Conservation (phyloP, 2,113 vertebrate genomes). For the Lanius ludovicianus region DNA sequence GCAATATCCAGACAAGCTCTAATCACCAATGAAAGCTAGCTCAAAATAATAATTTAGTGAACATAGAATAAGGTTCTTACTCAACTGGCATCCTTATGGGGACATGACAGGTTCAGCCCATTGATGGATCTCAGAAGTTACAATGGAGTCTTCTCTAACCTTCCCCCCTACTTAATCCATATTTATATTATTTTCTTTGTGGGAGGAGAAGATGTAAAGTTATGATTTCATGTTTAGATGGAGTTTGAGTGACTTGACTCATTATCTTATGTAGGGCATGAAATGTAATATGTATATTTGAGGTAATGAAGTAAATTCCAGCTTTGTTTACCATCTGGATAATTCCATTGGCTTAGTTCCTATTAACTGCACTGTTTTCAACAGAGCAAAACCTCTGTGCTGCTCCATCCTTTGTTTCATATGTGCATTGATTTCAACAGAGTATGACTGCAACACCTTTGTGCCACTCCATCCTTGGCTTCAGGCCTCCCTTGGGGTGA, state of each 20-base stretch:
- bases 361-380: background rate
- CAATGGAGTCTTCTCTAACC: background rate
- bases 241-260: background rate
- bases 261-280: background rate
- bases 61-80: background rate
- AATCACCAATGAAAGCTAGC: background rate
- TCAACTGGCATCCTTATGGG: background rate
- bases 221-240: background rate
- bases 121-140: background rate
- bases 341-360: background rate
- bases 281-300: background rate
- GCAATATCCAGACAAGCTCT: background rate
- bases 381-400: background rate
- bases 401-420: background rate
- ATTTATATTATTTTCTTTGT: background rate
- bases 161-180: background rate
- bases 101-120: background rate
- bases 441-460: background rate
- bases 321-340: background rate
- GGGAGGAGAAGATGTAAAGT: background rate
- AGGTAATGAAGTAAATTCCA: background rate
- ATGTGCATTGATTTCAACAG: background rate
- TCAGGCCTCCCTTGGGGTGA: background rate
- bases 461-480: background rate
- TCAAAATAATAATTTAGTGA: background rate